Evolutionary conservation across 2,113 vertebrate species (phyloP).

Genomic region (Brienomyrus brachyistius): DNA sequence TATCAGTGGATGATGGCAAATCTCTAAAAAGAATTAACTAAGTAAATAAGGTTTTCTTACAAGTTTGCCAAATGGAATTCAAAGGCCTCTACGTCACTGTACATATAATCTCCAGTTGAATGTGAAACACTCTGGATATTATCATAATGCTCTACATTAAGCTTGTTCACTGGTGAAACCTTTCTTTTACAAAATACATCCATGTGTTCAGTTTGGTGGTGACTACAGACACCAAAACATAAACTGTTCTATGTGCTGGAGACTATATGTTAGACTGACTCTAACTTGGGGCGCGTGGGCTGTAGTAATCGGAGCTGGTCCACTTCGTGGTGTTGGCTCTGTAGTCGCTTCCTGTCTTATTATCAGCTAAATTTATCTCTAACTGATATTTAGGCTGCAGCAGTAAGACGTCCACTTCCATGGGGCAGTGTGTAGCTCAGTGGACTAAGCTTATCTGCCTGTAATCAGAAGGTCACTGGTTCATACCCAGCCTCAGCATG

Average conservation of each 20-base stretch:
- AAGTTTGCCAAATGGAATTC: not conserved
- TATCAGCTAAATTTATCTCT: not conserved
- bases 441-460: no score
- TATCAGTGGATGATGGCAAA: not conserved
- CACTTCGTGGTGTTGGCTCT: not conserved
- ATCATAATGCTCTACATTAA: not conserved
- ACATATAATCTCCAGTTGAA: not conserved
- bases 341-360: not conserved
- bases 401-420: not conserved
- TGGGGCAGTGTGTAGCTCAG: no score
- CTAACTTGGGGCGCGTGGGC: not conserved
- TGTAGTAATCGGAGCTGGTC: not conserved
- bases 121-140: not conserved
- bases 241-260: not conserved
- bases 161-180: not conserved
- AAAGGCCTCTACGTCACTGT: not conserved
- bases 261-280: not conserved
- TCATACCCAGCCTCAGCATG: no score
- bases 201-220: not conserved
- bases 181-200: not conserved
- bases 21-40: not conserved
- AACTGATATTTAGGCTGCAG: not conserved
- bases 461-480: no score
- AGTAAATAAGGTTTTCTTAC: not conserved
- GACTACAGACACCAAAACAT: not conserved